phyloP scores from a whole-genome alignment of 2,888 invertebrate genomes.

The Oxytorus armatus region DNA sequence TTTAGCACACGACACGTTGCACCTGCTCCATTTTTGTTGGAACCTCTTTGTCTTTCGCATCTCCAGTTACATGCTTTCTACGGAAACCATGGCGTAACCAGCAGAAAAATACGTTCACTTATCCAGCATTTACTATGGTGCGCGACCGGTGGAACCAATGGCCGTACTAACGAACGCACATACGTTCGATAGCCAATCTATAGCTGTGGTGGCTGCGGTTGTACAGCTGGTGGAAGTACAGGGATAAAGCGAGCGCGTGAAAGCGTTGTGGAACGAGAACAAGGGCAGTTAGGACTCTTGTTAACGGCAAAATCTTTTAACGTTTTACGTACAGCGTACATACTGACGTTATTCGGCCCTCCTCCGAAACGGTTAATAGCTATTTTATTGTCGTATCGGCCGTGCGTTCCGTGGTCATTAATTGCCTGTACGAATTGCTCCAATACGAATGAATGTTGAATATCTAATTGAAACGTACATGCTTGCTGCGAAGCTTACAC shows the following conservation, averaged over 20 bases:
- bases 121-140: too few species aligned
- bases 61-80: too few species aligned
- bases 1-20: not conserved
- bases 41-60: conserved; percentile 10
- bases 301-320: conserved; percentile 3
- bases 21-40: not conserved
- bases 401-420: conserved; percentile 51
- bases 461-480: conserved; percentile 5
- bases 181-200: not conserved
- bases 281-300: conserved; percentile 31
- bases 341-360: conserved; percentile 8
- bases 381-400: conserved; percentile 55
- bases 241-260: conserved; percentile 15
- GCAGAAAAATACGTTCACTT: too few species aligned
- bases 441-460: conserved; percentile 10
- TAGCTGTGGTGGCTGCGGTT: too few species aligned
- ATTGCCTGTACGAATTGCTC: conserved; percentile 48
- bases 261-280: conserved; percentile 25
- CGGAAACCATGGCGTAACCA: too few species aligned
- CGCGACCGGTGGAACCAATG: too few species aligned
- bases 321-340: conserved; percentile 10
- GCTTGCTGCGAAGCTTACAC: not conserved
- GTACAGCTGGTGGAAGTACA: conserved; percentile 20
- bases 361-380: conserved; percentile 37
- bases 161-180: too few species aligned